A percentile compares a stretch with the other conserved stretches of the same genome.
phyloP scores from a whole-genome alignment of 1,140 invertebrate genomes.

The Platyscapa corneri region DNA sequence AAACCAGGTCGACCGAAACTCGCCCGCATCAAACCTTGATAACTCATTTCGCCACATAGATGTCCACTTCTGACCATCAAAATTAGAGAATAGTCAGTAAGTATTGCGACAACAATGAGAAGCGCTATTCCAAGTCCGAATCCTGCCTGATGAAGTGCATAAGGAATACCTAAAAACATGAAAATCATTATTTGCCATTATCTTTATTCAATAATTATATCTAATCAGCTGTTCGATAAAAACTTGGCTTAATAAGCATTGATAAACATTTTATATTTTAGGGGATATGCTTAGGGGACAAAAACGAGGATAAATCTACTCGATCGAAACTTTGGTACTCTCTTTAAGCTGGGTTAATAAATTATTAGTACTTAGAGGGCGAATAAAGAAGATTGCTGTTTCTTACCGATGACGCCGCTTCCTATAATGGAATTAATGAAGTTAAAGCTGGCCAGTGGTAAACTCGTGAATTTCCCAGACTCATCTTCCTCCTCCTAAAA shows the following conservation, averaged over 20 bases:
- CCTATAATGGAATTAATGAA: slow-evolving; percentile 96
- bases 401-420: slow-evolving; percentile 89
- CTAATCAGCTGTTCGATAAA: neutral
- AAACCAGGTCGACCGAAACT: slow-evolving; percentile 88
- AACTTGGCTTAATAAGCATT: neutral
- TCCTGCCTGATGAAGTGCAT: slow-evolving; percentile 87
- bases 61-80: slow-evolving; percentile 88
- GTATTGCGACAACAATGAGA: slow-evolving; percentile 83
- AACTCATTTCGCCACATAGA: slow-evolving; percentile 87
- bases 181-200: neutral
- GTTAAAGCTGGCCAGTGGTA: slow-evolving; percentile 91
- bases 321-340: neutral
- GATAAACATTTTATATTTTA: too few species aligned
- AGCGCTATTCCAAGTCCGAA: slow-evolving; percentile 85
- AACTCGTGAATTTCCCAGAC: slow-evolving; percentile 76
- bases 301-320: neutral
- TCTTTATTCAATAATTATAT: neutral
- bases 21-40: slow-evolving; percentile 89
- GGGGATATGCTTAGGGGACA: too few species aligned
- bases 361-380: neutral
- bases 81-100: slow-evolving; percentile 90
- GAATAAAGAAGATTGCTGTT: neutral
- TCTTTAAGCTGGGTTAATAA: neutral
- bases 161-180: slow-evolving; percentile 82
- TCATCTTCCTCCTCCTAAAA: slow-evolving; percentile 73